Base-by-base conservation (phyloP, 2,113 vertebrate genomes). In the Conger conger region DNA sequence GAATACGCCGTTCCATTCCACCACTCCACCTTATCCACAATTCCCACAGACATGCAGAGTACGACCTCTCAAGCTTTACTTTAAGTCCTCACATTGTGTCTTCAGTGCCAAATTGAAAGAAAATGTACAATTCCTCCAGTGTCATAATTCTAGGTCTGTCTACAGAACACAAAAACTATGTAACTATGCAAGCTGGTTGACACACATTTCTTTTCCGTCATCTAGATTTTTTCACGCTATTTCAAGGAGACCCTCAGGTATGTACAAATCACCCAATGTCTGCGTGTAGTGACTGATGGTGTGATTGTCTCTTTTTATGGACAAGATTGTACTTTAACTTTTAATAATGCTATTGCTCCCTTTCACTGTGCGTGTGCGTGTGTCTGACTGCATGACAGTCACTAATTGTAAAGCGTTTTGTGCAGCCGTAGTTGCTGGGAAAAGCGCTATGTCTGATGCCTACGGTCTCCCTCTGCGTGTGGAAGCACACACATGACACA, bases 171-270 rank as follows among this genome's bases (percentile, higher is more conserved):
- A n/a, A n/a, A n/a, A n/a, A n/a, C n/a, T n/a, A n/a, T n/a, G n/a
- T n/a, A n/a, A n/a, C n/a, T n/a, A n/a, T n/a, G n/a, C n/a, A n/a
- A n/a, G n/a, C n/a, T 30, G 60, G 27, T 33, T 73, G 68, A 33
- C n/a, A 33, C n/a, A 33, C 68, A 30, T 90, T 88, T 92, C 87
- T 87, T 73, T 80, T 94, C 88, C 63, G 88, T 99, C 97, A 97
- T 95, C 92, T 99, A 95, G 97, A 99, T 93, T 96, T 99, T 88
- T 97, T 99, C 94, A 97, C 98, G 1, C 92, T 99, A 92, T 97
- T 99, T 92, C 97, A 97, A 95, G 96, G 96, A 89, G 97, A 99
- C 91, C 91, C 97, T 77, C 98, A 99, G 98, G 98, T 99, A 96
- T 83, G 68, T 73, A 73, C 60, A 68, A 16, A 68, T 33, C 68